Evolutionary conservation across 2,113 vertebrate species (phyloP), one percentile per base, ranked within the genome.

Genomic region (Lampris megalopsis): DNA sequence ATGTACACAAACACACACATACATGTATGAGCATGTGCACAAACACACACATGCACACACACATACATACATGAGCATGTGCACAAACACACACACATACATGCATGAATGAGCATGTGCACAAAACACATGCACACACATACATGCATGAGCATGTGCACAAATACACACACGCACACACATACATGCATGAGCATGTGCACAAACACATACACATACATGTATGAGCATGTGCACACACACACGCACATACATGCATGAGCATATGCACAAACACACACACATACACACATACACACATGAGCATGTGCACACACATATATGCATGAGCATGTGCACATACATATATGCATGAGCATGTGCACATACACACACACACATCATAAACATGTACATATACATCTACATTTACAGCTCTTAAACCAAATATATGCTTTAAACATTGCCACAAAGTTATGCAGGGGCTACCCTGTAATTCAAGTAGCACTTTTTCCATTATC

Each of bases 331-430:
- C 54, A 57, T 35, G 2, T 35, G 9, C 54, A 57, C 54, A 57
- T 35, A 57, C 54, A 50, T 35, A 57, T 35, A 57, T 35, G 36
- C 54, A 57, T 7, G 9, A n/a, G 36, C 54, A 57, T 35, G 2
- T 35, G 9, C 54, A 57, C 54, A 57, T n/a, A 57, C 35, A 57
- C 54, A 57, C 54, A 57, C 54, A 57, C 54, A 57, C 54, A 24
- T 24, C 49, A 50, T 11, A 9, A 3, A 52, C 49, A 13, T 24
- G 24, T 24, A 24, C 24, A 24, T 24, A 24, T 24, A 24, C 24
- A 24, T 24, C 24, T 0, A 24, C 24, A 24, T 24, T 24, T 24
- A 24, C 24, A 24, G 24, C 24, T 52, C 49, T 52, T 52, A 10
- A 52, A 3, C 49, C 49, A 52, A 13, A 11, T 10, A 52, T 10